These are phyloP conservation scores for Phasia obesa DNA, from an alignment of 2,888 invertebrate genomes.

Conservation along the genomic window DNA sequence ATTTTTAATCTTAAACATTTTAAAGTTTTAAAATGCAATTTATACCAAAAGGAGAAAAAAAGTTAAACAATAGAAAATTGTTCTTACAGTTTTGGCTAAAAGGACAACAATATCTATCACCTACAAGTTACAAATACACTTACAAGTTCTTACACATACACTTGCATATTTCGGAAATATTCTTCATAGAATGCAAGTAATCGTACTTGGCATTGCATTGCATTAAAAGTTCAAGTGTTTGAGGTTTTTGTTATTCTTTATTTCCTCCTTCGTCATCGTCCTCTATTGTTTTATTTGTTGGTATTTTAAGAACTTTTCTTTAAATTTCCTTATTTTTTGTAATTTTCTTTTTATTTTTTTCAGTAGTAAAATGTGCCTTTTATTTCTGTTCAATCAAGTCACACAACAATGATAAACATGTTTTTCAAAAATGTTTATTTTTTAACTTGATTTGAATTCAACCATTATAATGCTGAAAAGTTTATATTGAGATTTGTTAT, in stretches of 20 bases:
- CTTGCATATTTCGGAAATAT: background rate
- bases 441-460: conserved; percentile 31
- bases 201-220: conserved; percentile 50
- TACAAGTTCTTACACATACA: background rate
- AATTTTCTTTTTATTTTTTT: conserved; percentile 22
- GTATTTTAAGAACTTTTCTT: conserved; percentile 24
- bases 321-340: background rate
- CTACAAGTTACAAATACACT: conserved; percentile 4
- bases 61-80: conserved; percentile 12
- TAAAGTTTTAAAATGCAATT: background rate
- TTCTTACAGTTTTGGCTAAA: conserved; percentile 12
- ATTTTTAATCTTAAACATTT: background rate
- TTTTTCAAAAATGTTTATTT: conserved; percentile 43
- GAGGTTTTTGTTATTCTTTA: conserved; percentile 10
- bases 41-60: conserved; percentile 10
- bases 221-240: conserved; percentile 42
- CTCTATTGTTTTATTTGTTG: conserved; percentile 36
- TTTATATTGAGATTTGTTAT: background rate
- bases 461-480: conserved; percentile 23
- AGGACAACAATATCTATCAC: conserved; percentile 12
- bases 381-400: conserved; percentile 66
- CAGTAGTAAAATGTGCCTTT: conserved; percentile 53
- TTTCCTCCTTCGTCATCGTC: conserved; percentile 7
- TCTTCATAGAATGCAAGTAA: conserved; percentile 3
- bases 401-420: conserved; percentile 70